Percentiles rank a stretch among this genome's conserved stretches.
Conservation (phyloP, 2,113 vertebrate genomes). For the Clarias batrachus region DNA sequence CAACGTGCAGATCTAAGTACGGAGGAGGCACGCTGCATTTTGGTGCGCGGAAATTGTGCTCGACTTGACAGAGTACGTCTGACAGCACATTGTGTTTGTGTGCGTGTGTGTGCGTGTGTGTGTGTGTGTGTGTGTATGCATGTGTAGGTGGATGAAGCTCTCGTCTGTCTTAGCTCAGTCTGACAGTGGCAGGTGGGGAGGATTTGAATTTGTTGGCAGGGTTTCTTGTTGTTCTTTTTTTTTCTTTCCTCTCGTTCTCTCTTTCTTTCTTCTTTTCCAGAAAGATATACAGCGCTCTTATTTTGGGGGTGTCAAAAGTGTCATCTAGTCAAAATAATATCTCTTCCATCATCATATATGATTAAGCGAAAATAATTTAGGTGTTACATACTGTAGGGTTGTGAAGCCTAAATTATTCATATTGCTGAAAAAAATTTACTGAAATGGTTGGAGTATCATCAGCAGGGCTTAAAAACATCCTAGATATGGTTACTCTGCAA, state of each 20-base stretch:
- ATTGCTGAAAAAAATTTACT: neutral
- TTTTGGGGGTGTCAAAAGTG: neutral
- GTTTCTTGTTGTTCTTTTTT: neutral
- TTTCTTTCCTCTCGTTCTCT: neutral
- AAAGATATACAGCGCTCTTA: neutral
- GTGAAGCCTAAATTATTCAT: neutral
- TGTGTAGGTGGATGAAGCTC: conserved; percentile 23
- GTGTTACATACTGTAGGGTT: neutral
- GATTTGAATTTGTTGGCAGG: conserved; percentile 25
- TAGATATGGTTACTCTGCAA: neutral
- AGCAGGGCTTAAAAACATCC: neutral
- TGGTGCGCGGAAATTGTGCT: neutral
- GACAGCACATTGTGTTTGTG: conserved; percentile 17
- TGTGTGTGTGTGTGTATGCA: conserved; percentile 28
- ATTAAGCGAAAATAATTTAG: neutral
- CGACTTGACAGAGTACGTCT: neutral
- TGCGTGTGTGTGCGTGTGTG: conserved; percentile 31
- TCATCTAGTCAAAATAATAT: neutral
- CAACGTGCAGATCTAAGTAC: neutral
- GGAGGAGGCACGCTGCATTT: neutral
- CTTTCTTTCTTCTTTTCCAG: neutral
- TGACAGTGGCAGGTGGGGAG: conserved; percentile 26
- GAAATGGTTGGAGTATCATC: neutral
- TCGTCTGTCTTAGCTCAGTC: conserved; percentile 18
- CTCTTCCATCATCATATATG: neutral